Base-by-base conservation (phyloP, 2,888 invertebrate genomes). In the Lysandra coridon region DNA sequence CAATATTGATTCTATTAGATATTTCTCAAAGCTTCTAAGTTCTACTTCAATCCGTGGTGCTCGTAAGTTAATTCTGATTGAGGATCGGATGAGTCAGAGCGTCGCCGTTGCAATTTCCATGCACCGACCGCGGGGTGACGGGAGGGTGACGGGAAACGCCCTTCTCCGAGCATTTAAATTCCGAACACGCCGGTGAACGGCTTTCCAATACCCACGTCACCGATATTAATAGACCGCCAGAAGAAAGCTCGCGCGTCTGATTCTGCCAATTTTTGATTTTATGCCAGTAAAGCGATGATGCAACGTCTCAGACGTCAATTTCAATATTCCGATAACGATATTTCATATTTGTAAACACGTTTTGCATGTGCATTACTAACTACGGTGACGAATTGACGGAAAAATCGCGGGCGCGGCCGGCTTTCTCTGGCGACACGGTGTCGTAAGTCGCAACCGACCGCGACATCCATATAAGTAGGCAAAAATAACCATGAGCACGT, bases 151-250 rank as follows among this genome's bases (percentile, higher is more conserved):
- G 87, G 88, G 87, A 87, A 86, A 85, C 85, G 87, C 85, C 86
- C 82, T 84, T 85, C 85, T 82, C 80, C 87, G 88, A 87, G 80
- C 81, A 83, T 85, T 87, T 87, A 86, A 85, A 89, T 89, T 89
- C 89, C 84, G 83, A 80, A 79, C 84, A 82, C 84, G 73, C 69
- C 33, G 23, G 30, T 49, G 23, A 40, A 44, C 74, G 40, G 49
- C 44, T 76, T 76, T 76, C 76, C 30, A 76, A 76, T 53, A 30
- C 75, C 74, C 23, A 76, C 57, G 53, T 53, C 30, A 76, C 57
- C 76, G 53, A 76, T 33, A 76, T 53, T 76, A 30, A 33, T 57
- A 76, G 33, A 53, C 49, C 23, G 4, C n/a, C 44, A 44, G 49
- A 49, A 75, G 44, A 75, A 75, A 49, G 44, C 75, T 23, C 17